A percentile compares a stretch with the other conserved stretches of the same genome.
phyloP scores from a whole-genome alignment of 2,888 invertebrate species.

The Drosophila falleni region DNA sequence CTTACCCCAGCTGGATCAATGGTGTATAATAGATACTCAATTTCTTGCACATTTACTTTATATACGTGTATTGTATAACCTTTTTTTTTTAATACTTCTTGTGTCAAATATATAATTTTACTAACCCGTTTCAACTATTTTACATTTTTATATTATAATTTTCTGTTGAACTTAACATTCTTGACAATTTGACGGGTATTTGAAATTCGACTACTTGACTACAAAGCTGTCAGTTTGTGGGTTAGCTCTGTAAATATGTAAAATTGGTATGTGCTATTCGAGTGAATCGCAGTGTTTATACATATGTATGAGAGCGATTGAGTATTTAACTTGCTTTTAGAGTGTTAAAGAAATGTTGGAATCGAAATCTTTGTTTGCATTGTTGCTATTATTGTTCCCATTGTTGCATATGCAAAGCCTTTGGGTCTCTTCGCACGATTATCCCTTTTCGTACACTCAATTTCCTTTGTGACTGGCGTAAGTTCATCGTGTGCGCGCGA shows the following conservation, averaged over 20 bases:
- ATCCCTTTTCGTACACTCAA: conserved; percentile 71
- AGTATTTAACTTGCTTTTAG: conserved; percentile 33
- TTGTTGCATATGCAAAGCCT: conserved; percentile 43
- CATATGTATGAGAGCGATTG: neutral
- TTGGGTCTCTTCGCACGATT: conserved; percentile 66
- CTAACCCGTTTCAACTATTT: too few relatives aligned
- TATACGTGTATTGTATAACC: too few relatives aligned
- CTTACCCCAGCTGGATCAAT: neutral
- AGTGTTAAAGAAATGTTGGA: conserved; percentile 27
- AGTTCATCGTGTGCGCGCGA: conserved; percentile 62
- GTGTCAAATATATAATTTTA: too few relatives aligned
- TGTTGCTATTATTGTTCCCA: conserved; percentile 7
- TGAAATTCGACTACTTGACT: neutral
- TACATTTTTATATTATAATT: too few relatives aligned
- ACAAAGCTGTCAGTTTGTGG: neutral
- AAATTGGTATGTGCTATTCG: too few relatives aligned
- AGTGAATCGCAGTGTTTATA: neutral
- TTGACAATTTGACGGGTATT: neutral
- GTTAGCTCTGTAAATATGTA: neutral
- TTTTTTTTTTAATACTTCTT: too few relatives aligned
- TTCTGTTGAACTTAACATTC: too few relatives aligned
- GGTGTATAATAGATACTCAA: neutral
- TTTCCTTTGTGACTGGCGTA: conserved; percentile 47
- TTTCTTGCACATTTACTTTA: too few relatives aligned
- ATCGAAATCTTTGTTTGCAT: conserved; percentile 39